Evolutionary conservation across 2,797 vertebrate species (phyloP), one percentile per base, ranked within the genome.

Genomic region (Pseudomugil tenellus): DNA sequence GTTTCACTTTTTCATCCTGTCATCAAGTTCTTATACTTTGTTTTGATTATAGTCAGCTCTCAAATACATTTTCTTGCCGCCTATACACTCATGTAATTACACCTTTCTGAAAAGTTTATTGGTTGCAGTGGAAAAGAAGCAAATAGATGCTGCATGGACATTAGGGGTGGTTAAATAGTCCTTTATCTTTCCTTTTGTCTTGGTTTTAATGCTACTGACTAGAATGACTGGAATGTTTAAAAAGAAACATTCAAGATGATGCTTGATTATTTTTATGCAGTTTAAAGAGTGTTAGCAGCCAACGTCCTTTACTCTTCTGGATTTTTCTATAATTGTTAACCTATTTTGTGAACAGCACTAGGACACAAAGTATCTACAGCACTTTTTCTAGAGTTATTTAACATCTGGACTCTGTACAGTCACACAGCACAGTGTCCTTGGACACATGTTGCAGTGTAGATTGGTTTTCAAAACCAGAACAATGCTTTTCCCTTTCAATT

Each of bases 1-100:
- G 17, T 51, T 67, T 67, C 11, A 28, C 53, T 57, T 66, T 57
- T 31, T 13, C 53, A 52, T 23, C 41, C 17, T n/a, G 21, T 49
- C 19, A 49, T 5, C 21, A 23, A 25, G 12, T 51, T 51, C 23
- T 13, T 12, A n/a, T 13, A 25, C 12, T 26, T 52, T 9, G 23
- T 52, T 26, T 26, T 26, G 12, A 26, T 52, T 14, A 2, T 13
- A 1, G 19, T 19, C 1, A n/a, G 1, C 8, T 43, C 2, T 43
- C 37, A 19, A 43, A 8, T 19, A n/a, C n/a, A 8, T 43, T 43
- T 19, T 43, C 41, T n/a, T 43, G 41, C 41, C 19, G n/a, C n/a
- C n/a, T n/a, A n/a, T n/a, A n/a, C n/a, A n/a, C n/a, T n/a, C n/a
- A n/a, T n/a, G n/a, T n/a, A n/a, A n/a, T n/a, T n/a, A n/a, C n/a